Percentiles rank a stretch among this genome's conserved stretches.
phyloP scores from a whole-genome alignment of 2,113 vertebrate species.

The Antigone vipio region DNA sequence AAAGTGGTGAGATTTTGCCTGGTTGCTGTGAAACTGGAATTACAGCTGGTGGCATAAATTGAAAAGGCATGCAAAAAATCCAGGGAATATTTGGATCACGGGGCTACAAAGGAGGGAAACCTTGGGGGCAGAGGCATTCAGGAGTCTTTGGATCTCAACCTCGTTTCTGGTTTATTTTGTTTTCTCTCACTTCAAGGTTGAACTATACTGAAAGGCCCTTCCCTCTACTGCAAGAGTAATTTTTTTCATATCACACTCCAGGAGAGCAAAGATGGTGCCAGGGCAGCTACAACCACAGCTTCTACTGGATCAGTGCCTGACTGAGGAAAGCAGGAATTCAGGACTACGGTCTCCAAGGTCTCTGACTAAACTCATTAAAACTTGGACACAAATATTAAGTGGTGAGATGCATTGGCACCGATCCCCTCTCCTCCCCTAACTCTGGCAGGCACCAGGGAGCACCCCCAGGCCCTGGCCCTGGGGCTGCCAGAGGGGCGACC shows the following conservation, averaged over 20 bases:
- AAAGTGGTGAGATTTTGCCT: not conserved
- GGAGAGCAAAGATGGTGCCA: slow-evolving; percentile 42
- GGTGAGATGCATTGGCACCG: not conserved
- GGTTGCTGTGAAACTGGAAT: slow-evolving; percentile 2
- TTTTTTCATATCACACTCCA: not conserved
- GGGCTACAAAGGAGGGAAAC: not conserved
- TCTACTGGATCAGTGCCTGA: slow-evolving; percentile 22
- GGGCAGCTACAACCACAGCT: slow-evolving; percentile 18
- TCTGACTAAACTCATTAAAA: slow-evolving; percentile 15
- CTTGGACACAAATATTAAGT: not conserved
- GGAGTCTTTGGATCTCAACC: not conserved
- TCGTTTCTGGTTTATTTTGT: slow-evolving; percentile 18
- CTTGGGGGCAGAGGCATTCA: not conserved
- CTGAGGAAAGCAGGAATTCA: slow-evolving; percentile 15
- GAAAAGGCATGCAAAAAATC: slow-evolving; percentile 18
- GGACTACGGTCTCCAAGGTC: not conserved
- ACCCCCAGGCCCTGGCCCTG: not conserved
- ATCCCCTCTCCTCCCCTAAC: not conserved
- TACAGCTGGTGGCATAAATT: slow-evolving; percentile 34
- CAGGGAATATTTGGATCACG: slow-evolving; percentile 20
- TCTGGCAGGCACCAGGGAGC: not conserved
- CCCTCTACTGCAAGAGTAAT: not conserved
- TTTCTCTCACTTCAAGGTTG: not conserved
- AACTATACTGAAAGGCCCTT: not conserved
- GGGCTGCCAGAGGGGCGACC: not conserved